A percentile compares a stretch with the other conserved stretches of the same genome.
These are phyloP conservation scores for Diplogasteroides magnus DNA, from an alignment of 1,140 invertebrate species.

Conservation along the genomic window DNA sequence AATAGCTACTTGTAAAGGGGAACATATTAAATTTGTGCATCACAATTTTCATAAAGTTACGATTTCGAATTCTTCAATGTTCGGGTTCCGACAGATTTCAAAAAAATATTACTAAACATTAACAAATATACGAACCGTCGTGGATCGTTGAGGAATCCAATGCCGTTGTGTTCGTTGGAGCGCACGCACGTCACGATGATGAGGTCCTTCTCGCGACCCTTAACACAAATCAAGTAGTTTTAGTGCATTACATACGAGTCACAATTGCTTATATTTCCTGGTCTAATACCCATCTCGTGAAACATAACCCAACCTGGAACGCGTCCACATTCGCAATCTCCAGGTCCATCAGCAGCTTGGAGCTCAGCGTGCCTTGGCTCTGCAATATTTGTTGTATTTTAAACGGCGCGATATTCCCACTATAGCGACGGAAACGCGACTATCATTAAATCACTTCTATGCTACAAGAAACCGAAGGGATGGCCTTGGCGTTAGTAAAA, in stretches of 20 bases:
- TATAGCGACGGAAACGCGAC: too few relatives aligned
- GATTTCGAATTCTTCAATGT: too few relatives aligned
- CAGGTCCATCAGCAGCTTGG: conserved; percentile 94
- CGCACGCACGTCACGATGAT: conserved; percentile 82
- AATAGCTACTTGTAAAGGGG: conserved; percentile 70
- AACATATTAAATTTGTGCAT: too few relatives aligned
- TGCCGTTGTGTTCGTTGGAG: conserved; percentile 88
- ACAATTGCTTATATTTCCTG: too few relatives aligned
- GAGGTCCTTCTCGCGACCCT: conserved; percentile 92
- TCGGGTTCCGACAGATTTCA: too few relatives aligned
- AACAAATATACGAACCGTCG: conserved; percentile 64
- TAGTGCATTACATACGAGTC: background rate
- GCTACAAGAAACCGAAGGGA: too few relatives aligned
- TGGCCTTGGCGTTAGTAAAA: too few relatives aligned
- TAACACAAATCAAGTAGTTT: conserved; percentile 22
- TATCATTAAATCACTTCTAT: too few relatives aligned
- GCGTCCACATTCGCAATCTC: conserved; percentile 99
- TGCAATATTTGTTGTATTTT: conserved; percentile 69
- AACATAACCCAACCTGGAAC: conserved; percentile 62
- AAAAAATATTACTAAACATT: too few relatives aligned
- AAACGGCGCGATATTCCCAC: too few relatives aligned
- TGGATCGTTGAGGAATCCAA: conserved; percentile 90
- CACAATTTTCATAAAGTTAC: too few relatives aligned
- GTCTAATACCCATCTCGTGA: too few relatives aligned
- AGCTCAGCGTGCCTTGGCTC: conserved; percentile 90